These are phyloP conservation scores for Ia io DNA, from an alignment of 2,113 vertebrate species.

Conservation along the genomic window DNA sequence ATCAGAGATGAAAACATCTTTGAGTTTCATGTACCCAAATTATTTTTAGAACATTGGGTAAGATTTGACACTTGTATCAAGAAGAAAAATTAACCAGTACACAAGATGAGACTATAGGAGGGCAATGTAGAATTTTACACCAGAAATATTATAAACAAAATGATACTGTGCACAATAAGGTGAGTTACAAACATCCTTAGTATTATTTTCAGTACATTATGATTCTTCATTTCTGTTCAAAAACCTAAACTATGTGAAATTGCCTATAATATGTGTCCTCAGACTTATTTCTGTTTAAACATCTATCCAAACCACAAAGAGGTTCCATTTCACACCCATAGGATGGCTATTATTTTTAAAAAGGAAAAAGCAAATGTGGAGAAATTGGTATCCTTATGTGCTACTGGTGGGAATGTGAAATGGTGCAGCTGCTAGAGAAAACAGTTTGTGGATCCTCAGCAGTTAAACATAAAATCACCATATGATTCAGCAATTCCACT, in stretches of 20 bases:
- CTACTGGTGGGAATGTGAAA: neutral
- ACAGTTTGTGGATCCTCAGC: neutral
- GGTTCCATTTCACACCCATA: neutral
- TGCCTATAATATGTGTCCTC: neutral
- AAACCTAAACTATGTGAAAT: neutral
- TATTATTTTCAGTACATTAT: neutral
- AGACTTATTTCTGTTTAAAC: neutral
- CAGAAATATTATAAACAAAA: neutral
- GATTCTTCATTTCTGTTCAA: neutral
- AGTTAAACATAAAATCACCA: neutral
- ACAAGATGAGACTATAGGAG: neutral
- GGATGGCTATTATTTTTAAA: neutral
- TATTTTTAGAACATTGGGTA: slow-evolving; percentile 27
- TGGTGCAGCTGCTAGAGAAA: neutral
- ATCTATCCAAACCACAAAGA: neutral
- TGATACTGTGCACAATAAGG: neutral
- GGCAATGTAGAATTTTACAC: neutral
- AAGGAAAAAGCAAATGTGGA: neutral
- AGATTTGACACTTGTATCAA: neutral
- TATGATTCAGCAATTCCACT: neutral
- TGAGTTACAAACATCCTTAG: neutral
- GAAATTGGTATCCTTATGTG: too few species aligned
- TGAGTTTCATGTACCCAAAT: neutral
- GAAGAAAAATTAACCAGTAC: neutral
- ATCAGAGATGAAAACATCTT: neutral